Conservation (phyloP, 2,797 vertebrate species). For the Syngnathus rostellatus region DNA sequence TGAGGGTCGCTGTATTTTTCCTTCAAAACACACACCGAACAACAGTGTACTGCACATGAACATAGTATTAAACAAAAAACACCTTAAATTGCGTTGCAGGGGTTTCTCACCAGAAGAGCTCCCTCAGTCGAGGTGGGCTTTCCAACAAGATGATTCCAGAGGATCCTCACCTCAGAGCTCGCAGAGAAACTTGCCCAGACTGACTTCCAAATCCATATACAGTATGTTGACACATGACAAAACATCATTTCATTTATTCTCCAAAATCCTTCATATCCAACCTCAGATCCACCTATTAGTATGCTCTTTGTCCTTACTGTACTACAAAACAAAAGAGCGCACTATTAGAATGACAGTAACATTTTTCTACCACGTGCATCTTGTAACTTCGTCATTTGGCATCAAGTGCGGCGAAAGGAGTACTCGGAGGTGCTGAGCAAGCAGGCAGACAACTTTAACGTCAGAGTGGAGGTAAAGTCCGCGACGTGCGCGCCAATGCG, state of each 20-base stretch:
- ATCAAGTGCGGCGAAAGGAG: constrained; percentile 78
- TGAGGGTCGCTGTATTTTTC: not conserved
- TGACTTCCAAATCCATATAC: constrained; percentile 82
- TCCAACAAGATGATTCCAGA: constrained; percentile 36
- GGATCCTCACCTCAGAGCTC: constrained; percentile 21
- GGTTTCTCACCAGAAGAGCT: constrained; percentile 39
- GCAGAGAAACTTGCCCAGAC: constrained; percentile 62
- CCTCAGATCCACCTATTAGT: too few species aligned
- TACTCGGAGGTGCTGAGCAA: constrained; percentile 70
- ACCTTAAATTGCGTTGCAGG: constrained; percentile 21
- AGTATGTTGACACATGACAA: constrained; percentile 63
- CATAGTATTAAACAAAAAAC: not conserved
- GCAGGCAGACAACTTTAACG: constrained; percentile 56
- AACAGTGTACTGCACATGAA: not conserved
- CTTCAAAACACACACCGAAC: not conserved
- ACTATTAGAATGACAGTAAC: not conserved
- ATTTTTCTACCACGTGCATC: not conserved
- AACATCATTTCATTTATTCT: not conserved
- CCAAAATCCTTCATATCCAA: not conserved
- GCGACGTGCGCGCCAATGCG: not conserved
- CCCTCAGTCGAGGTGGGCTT: constrained; percentile 32
- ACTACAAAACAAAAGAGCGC: not conserved
- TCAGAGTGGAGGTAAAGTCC: constrained; percentile 81
- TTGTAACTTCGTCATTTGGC: not conserved
- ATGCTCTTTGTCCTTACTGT: not conserved